phyloP scores from a whole-genome alignment of 2,888 invertebrate species.

The Octonoba sinensis region DNA sequence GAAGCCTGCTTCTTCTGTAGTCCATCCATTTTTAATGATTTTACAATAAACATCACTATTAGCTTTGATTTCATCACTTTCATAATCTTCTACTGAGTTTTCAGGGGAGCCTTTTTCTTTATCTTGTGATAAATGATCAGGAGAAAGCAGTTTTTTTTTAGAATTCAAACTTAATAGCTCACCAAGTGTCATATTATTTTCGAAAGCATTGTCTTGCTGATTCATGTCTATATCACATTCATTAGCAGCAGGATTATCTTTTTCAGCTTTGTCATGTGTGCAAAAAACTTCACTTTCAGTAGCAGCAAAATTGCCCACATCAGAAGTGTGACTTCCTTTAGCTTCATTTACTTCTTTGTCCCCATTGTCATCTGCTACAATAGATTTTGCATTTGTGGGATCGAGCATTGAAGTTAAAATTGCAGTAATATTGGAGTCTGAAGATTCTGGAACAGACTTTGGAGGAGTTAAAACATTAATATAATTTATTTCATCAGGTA shows the following conservation, averaged over 20 bases:
- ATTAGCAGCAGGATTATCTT: neutral
- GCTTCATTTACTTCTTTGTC: too few species aligned
- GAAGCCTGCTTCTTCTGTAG: constrained; percentile 80
- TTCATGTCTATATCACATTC: constrained; percentile 3
- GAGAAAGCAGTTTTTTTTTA: constrained; percentile 17
- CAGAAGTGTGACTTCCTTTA: neutral
- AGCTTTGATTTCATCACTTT: constrained; percentile 22
- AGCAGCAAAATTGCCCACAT: constrained; percentile 1
- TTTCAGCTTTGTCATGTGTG: neutral
- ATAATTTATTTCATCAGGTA: constrained; percentile 28
- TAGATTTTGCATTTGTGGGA: neutral
- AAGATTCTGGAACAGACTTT: constrained; percentile 46
- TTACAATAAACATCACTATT: constrained; percentile 66
- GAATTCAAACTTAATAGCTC: constrained; percentile 11
- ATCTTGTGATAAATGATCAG: constrained; percentile 8
- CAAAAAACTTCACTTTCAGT: neutral
- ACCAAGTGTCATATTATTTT: constrained; percentile 27
- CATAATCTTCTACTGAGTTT: constrained; percentile 7
- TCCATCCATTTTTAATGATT: constrained; percentile 82
- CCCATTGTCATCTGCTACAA: neutral
- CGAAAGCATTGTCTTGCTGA: neutral
- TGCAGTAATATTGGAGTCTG: constrained; percentile 17
- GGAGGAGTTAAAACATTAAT: constrained; percentile 52
- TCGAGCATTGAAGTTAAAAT: constrained; percentile 50
- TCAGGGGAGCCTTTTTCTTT: constrained; percentile 23